Conservation (phyloP, 2,888 invertebrate species). For the Drosophila paranaensis region DNA sequence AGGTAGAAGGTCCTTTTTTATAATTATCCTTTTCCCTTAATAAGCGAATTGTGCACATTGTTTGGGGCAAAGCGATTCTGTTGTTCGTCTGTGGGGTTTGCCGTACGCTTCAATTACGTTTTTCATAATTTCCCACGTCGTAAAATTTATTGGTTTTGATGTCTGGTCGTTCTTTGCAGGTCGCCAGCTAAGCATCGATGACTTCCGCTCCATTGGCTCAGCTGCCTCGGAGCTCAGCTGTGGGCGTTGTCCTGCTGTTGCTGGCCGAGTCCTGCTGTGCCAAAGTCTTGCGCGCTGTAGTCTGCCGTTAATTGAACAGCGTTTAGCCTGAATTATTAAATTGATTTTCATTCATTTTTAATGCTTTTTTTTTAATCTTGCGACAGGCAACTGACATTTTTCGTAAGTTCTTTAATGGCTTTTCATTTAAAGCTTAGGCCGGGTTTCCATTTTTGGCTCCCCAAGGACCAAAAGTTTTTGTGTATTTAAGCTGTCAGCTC, state of each 20-base stretch:
- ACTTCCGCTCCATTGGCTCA: constrained; percentile 71
- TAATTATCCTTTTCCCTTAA: constrained; percentile 9
- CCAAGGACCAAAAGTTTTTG: constrained; percentile 18
- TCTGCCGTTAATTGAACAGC: constrained; percentile 64
- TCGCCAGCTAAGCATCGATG: constrained; percentile 40
- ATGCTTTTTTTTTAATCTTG: constrained; percentile 24
- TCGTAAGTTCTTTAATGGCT: constrained; percentile 52
- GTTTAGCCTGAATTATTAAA: constrained; percentile 74
- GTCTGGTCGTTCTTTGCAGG: constrained; percentile 46
- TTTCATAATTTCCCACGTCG: constrained; percentile 75
- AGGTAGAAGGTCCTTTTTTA: constrained; percentile 36
- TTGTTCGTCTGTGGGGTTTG: constrained; percentile 12
- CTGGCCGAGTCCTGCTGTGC: constrained; percentile 49
- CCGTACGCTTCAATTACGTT: constrained; percentile 67
- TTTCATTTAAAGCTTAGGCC: constrained; percentile 61
- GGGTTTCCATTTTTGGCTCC: constrained; percentile 20
- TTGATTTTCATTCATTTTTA: constrained; percentile 72
- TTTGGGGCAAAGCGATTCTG: constrained; percentile 12
- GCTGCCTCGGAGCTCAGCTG: constrained; percentile 37
- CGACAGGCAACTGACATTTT: constrained; percentile 20
- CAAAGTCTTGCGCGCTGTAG: constrained; percentile 1
- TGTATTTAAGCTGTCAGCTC: constrained; percentile 26
- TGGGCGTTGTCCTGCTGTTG: constrained; percentile 26
- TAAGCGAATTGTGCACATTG: constrained; percentile 39
- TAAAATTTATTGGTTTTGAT: constrained; percentile 72